Evolutionary conservation across 2,113 vertebrate genomes (phyloP).

Genomic region (Jacana jacana): DNA sequence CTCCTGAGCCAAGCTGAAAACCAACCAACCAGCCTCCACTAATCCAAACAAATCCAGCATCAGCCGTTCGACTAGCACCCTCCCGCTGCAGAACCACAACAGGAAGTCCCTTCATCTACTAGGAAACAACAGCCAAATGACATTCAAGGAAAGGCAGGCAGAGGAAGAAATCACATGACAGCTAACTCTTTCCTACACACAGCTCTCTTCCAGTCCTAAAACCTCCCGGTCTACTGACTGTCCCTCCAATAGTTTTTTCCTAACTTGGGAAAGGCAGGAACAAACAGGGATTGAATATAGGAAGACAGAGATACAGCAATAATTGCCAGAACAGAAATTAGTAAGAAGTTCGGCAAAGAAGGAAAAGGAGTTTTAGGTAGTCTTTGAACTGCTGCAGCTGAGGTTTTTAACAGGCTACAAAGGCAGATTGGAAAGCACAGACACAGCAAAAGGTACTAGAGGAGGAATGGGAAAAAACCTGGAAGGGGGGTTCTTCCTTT

Average conservation of each 20-base stretch:
- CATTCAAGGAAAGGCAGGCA: conserved; percentile 27
- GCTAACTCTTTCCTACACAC: neutral
- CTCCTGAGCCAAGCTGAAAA: conserved; percentile 45
- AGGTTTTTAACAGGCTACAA: neutral
- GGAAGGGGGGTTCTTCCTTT: neutral
- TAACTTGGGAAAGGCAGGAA: neutral
- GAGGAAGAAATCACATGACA: conserved; percentile 42
- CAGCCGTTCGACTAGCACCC: conserved; percentile 5
- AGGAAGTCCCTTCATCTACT: conserved; percentile 65
- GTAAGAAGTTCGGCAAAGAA: neutral
- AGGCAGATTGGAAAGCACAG: neutral
- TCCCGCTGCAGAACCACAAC: conserved; percentile 48
- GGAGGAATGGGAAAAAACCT: neutral
- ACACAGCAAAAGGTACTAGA: neutral
- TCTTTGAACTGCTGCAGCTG: neutral
- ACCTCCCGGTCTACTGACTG: neutral
- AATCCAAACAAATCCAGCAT: conserved; percentile 65
- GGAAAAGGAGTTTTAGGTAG: neutral
- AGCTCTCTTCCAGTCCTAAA: neutral
- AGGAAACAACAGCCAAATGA: conserved; percentile 43
- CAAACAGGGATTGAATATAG: neutral
- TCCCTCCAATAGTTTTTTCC: neutral
- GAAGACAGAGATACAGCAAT: neutral
- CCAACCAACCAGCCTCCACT: conserved; percentile 46
- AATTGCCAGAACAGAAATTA: neutral